Evolutionary conservation across 2,113 vertebrate genomes (phyloP), one percentile per base, ranked within the genome.

Genomic region (Odontophorus gujanensis): DNA sequence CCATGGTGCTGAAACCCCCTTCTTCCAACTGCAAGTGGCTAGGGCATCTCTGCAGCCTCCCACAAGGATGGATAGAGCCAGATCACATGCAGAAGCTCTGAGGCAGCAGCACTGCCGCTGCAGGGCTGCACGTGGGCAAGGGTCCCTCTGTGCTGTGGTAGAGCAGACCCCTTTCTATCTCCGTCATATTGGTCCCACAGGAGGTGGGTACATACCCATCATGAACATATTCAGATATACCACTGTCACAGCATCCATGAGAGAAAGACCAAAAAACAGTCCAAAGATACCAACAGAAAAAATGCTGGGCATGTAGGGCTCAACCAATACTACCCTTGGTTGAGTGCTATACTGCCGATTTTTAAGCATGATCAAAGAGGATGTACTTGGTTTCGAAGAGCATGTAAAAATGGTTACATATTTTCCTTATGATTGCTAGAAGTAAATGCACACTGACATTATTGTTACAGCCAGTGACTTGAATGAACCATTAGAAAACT

Each of bases 111-210:
- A 59, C n/a, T 71, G 38, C 4, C 25, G 43, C 62, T 87, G 30
- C 57, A 83, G 47, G n/a, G 22, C 17, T 75, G 19, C 19, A 9
- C 7, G 10, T 69, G 8, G 36, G 12, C 14, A 58, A 17, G 22
- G 9, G 42, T 13, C 10, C 4, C 0, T 53, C 22, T 1, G 0
- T 19, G 7, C 9, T 22, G 28, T 0, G 0, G 26, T 13, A 11
- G 42, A 84, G 8, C 57, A 4, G 0, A 9, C 22, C 47, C 48
- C 21, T 42, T 53, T 9, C 20, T 1, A 1, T 3, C 6, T 50
- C n/a, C 25, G 5, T 38, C 57, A 26, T 28, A 4, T 0, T 17
- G 25, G 16, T 38, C 12, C 43, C 22, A 51, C 0, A 0, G 11
- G 9, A 40, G 19, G 5, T 2, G 17, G 7, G 3, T 13, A 43